Conservation (phyloP, 2,113 vertebrate genomes). For the Strigops habroptila region DNA sequence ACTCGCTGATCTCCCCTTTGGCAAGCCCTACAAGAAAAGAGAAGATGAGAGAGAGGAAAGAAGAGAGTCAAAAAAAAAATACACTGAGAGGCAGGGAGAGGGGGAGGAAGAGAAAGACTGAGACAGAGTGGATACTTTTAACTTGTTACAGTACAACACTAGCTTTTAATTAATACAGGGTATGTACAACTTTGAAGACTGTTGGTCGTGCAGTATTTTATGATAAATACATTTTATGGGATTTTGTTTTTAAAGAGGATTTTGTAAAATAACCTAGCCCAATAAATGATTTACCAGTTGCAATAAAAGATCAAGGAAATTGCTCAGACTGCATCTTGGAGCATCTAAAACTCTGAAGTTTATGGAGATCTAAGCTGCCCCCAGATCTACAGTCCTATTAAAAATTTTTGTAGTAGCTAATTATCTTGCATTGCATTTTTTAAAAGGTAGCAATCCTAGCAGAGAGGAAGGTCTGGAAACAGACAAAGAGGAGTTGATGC, state of each 20-base stretch:
- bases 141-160: slow-evolving; percentile 38
- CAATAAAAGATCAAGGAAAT: slow-evolving; percentile 81
- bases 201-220: slow-evolving; percentile 45
- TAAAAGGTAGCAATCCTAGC: slow-evolving; percentile 32
- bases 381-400: slow-evolving; percentile 57
- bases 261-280: slow-evolving; percentile 66
- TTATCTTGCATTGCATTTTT: slow-evolving; percentile 53
- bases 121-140: slow-evolving; percentile 11
- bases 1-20: neutral
- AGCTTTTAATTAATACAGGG: slow-evolving; percentile 63
- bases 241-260: slow-evolving; percentile 67
- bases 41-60: neutral
- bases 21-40: neutral
- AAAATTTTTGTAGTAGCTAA: slow-evolving; percentile 61
- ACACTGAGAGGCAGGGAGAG: neutral
- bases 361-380: slow-evolving; percentile 60
- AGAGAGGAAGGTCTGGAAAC: slow-evolving; percentile 41
- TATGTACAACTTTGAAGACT: slow-evolving; percentile 64
- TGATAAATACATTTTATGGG: slow-evolving; percentile 72
- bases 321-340: slow-evolving; percentile 73
- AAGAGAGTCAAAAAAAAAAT: neutral
- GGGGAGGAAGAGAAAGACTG: neutral
- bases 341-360: slow-evolving; percentile 68
- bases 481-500: neutral
- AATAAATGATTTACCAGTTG: slow-evolving; percentile 76